Conservation (phyloP, 1,140 invertebrate genomes). For the Neomicropteryx cornuta region DNA sequence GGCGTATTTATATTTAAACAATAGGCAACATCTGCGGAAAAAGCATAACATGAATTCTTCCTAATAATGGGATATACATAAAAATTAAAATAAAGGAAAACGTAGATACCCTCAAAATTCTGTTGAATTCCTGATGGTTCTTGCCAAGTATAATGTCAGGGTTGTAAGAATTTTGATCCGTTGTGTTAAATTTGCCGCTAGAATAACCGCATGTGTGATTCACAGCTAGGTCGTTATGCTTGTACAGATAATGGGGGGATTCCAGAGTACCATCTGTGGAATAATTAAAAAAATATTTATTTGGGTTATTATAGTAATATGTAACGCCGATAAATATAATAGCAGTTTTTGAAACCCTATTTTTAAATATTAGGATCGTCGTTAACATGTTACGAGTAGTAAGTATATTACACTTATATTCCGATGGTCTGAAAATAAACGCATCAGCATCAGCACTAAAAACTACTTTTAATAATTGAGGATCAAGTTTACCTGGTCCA, state of each 20-base stretch:
- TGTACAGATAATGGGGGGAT: constrained; percentile 52
- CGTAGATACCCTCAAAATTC: constrained; percentile 36
- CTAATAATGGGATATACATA: no score
- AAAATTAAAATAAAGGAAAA: constrained; percentile 3
- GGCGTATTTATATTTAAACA: no score
- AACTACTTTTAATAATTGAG: no score
- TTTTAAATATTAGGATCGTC: no score
- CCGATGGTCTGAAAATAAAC: no score
- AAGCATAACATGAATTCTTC: no score
- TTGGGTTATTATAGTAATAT: constrained; percentile 6
- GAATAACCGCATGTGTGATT: constrained; percentile 59
- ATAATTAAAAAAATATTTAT: constrained; percentile 19
- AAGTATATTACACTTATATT: no score
- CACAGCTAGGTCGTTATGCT: constrained; percentile 51
- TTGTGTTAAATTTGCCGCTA: constrained; percentile 28
- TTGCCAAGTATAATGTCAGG: constrained; percentile 7
- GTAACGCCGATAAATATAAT: background rate
- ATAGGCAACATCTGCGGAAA: no score
- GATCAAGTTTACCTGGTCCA: constrained; percentile 27
- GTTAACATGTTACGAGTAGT: no score
- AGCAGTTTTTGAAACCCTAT: background rate
- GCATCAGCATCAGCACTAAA: no score
- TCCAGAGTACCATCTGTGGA: constrained; percentile 33
- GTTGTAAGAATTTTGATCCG: no score
- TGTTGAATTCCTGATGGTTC: constrained; percentile 32